These are phyloP conservation scores for Hemiscyllium ocellatum DNA, from an alignment of 2,113 vertebrate genomes.

Conservation along the genomic window DNA sequence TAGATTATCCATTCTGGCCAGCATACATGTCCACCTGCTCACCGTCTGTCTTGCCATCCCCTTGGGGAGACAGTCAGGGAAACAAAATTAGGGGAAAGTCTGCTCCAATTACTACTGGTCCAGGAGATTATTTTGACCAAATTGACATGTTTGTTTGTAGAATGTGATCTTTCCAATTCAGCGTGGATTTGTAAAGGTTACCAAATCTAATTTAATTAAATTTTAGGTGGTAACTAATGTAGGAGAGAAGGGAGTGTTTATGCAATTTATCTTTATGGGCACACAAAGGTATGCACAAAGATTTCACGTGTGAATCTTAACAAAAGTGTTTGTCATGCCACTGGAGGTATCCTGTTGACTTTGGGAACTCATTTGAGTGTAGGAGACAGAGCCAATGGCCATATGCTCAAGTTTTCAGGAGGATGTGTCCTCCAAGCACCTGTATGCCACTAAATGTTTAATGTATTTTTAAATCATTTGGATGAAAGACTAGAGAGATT, in stretches of 20 bases:
- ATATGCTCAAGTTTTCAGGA: neutral
- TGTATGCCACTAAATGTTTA: neutral
- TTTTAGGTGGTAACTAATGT: neutral
- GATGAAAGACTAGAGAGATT: neutral
- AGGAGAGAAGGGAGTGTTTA: neutral
- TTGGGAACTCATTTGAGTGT: neutral
- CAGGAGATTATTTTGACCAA: neutral
- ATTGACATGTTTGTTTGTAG: neutral
- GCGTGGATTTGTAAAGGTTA: neutral
- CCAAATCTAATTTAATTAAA: neutral
- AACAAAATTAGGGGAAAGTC: neutral
- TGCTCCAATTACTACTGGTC: neutral
- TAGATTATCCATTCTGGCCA: neutral
- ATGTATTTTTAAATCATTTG: too few species aligned
- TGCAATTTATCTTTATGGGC: neutral
- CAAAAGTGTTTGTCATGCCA: neutral
- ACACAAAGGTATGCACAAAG: neutral
- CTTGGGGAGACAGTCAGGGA: neutral
- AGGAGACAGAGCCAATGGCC: neutral
- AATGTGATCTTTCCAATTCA: neutral
- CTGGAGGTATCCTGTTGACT: neutral
- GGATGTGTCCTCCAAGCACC: neutral
- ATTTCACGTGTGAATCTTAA: neutral
- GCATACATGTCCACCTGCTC: neutral
- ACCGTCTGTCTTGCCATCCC: neutral